Evolutionary conservation across 2,888 invertebrate genomes (phyloP).

Genomic region (Anarsia innoxiella): DNA sequence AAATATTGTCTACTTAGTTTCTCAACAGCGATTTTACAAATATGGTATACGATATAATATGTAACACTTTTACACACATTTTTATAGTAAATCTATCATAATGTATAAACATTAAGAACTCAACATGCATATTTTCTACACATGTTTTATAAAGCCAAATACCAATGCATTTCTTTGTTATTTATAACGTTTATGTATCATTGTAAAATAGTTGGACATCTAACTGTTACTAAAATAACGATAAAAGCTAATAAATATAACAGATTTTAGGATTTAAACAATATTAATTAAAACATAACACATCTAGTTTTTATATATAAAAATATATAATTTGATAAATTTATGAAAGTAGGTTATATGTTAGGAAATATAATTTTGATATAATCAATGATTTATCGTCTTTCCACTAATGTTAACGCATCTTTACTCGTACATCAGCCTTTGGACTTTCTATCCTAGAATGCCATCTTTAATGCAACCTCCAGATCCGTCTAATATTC

Average conservation of each 20-base stretch:
- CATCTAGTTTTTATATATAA: too few relatives aligned
- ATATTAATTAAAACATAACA: too few relatives aligned
- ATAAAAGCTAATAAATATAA: too few relatives aligned
- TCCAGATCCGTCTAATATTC: too few relatives aligned
- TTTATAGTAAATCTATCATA: constrained; percentile 38
- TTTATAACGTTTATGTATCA: constrained; percentile 54
- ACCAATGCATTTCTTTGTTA: constrained; percentile 75
- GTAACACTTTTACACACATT: constrained; percentile 19
- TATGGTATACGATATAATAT: constrained; percentile 44
- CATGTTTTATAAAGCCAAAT: constrained; percentile 75
- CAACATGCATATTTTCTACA: constrained; percentile 57
- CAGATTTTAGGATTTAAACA: too few relatives aligned
- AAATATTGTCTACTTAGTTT: constrained; percentile 47
- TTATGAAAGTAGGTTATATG: too few relatives aligned
- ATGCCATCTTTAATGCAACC: too few relatives aligned
- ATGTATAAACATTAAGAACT: constrained; percentile 64
- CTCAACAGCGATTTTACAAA: constrained; percentile 51
- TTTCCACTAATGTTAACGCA: constrained; percentile 7
- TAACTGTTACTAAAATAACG: constrained; percentile 31
- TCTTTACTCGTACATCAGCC: constrained; percentile 26
- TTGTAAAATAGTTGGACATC: constrained; percentile 25
- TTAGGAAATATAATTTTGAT: too few relatives aligned
- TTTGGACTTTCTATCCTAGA: constrained; percentile 24
- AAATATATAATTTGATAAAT: too few relatives aligned
- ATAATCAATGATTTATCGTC: too few relatives aligned